A percentile compares a stretch with the other conserved stretches of the same genome.
Evolutionary conservation across 2,888 invertebrate species (phyloP).

Genomic region (Spilarctia lutea): DNA sequence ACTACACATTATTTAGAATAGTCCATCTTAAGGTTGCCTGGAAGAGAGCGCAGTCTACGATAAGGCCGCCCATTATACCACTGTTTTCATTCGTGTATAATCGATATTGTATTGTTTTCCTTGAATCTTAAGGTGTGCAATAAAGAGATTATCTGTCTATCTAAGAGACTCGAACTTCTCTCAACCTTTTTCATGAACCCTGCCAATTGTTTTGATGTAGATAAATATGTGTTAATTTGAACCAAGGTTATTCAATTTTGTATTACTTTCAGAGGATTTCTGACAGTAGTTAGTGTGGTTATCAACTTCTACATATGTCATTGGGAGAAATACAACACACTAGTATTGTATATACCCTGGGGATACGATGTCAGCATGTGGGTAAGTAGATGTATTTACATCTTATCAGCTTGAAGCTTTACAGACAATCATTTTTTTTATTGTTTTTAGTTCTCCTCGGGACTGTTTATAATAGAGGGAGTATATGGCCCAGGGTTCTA

Average conservation of each 20-base stretch:
- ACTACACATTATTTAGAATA: no score
- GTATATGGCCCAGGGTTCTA: slow-evolving; percentile 92
- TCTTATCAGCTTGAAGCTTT: no score
- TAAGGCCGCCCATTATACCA: no score
- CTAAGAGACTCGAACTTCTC: no score
- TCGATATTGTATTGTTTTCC: no score
- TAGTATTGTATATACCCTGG: slow-evolving; percentile 97
- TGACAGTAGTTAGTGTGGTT: slow-evolving; percentile 95
- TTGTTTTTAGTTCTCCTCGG: slow-evolving; percentile 72
- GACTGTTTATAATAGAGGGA: slow-evolving; percentile 80
- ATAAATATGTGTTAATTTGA: not conserved
- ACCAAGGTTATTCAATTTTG: not conserved
- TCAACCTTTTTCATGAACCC: not conserved
- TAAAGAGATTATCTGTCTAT: no score
- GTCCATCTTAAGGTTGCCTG: no score
- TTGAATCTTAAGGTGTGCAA: no score
- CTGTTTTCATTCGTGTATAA: no score
- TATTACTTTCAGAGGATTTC: slow-evolving; percentile 89
- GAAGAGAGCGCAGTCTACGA: no score
- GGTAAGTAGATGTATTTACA: slow-evolving; percentile 85
- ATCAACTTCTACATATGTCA: slow-evolving; percentile 96
- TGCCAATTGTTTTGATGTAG: not conserved
- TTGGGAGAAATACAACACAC: slow-evolving; percentile 99
- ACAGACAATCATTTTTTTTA: no score
- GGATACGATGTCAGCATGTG: slow-evolving; percentile 99